A percentile compares a stretch with the other conserved stretches of the same genome.
Conservation (phyloP, 2,797 vertebrate genomes). For the Lacerta bilineata region DNA sequence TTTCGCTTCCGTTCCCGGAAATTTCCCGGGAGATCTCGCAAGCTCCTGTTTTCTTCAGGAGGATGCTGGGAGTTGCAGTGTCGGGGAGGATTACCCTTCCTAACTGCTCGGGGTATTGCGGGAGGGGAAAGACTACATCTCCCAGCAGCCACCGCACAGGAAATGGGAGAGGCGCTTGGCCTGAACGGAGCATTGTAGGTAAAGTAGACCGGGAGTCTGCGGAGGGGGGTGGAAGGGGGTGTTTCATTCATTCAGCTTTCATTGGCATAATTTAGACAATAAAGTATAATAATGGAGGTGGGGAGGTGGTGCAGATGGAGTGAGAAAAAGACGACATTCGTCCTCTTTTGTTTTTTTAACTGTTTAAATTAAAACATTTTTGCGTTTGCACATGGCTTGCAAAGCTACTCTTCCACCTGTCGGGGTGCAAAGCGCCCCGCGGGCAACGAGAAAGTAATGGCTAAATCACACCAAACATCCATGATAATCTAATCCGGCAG, state of each 20-base stretch:
- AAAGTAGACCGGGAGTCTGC: not conserved
- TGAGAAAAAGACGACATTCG: too few relatives aligned
- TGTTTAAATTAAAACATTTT: too few relatives aligned
- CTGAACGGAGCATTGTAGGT: not conserved
- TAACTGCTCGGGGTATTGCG: not conserved
- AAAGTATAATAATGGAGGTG: too few relatives aligned
- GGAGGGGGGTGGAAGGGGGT: not conserved
- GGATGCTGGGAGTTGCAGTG: slow-evolving; percentile 28
- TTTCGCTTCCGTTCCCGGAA: not conserved
- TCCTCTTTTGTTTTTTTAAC: too few relatives aligned
- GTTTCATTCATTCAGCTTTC: not conserved
- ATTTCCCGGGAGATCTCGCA: slow-evolving; percentile 32
- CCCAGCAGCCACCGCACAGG: slow-evolving; percentile 5
- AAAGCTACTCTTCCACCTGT: not conserved
- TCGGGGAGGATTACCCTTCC: not conserved
- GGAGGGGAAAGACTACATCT: slow-evolving; percentile 3
- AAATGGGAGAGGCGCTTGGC: not conserved
- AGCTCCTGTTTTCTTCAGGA: not conserved
- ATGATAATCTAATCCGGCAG: too few relatives aligned
- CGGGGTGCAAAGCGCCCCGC: not conserved
- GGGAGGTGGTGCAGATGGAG: too few relatives aligned
- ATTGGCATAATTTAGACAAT: too few relatives aligned
- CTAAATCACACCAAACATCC: too few relatives aligned
- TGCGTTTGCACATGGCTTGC: not conserved
- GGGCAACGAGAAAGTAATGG: too few relatives aligned